These are phyloP conservation scores for Halichondria panicea DNA, from an alignment of 37 sponge, comb jelly and placozoan genomes.

Conservation along the genomic window DNA sequence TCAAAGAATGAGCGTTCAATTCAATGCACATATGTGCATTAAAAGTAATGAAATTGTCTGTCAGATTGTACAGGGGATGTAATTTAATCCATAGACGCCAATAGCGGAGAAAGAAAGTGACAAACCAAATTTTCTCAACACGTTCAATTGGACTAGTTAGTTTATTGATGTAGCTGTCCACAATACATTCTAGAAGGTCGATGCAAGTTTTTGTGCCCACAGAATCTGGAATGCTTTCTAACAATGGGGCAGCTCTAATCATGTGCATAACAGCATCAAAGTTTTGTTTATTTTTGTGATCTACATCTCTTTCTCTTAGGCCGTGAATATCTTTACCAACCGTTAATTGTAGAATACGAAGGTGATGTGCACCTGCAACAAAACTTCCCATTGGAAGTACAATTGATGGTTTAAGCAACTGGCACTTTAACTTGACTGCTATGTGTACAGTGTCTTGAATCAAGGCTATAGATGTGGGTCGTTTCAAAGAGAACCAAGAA, in stretches of 20 bases:
- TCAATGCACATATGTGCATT: slow-evolving; percentile 58
- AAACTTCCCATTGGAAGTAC: slow-evolving; percentile 42
- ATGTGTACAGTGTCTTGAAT: slow-evolving; percentile 53
- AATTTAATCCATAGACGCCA: slow-evolving; percentile 43
- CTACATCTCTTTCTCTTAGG: slow-evolving; percentile 23
- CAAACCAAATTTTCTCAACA: slow-evolving; percentile 50
- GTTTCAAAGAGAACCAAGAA: slow-evolving; percentile 38
- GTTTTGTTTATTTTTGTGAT: slow-evolving; percentile 51
- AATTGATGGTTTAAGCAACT: slow-evolving; percentile 41
- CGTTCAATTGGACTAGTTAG: slow-evolving; percentile 8
- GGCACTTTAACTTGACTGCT: slow-evolving; percentile 37
- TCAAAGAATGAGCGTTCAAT: slow-evolving; percentile 57
- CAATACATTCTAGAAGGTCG: slow-evolving; percentile 12
- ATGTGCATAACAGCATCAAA: slow-evolving; percentile 33
- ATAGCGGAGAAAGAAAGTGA: slow-evolving; percentile 39
- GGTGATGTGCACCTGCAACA: slow-evolving; percentile 31
- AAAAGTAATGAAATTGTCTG: slow-evolving; percentile 32
- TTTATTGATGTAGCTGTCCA: slow-evolving; percentile 54
- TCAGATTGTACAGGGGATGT: slow-evolving; percentile 29
- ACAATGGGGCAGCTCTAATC: not conserved
- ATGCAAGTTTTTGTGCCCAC: slow-evolving; percentile 24
- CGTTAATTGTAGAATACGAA: slow-evolving; percentile 4
- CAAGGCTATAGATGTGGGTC: slow-evolving; percentile 19
- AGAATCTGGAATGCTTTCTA: slow-evolving; percentile 43
- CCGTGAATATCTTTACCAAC: slow-evolving; percentile 40